Evolutionary conservation across 2,888 invertebrate genomes (phyloP), one percentile per base, ranked within the genome.

Genomic region (Platypus cylindrus): DNA sequence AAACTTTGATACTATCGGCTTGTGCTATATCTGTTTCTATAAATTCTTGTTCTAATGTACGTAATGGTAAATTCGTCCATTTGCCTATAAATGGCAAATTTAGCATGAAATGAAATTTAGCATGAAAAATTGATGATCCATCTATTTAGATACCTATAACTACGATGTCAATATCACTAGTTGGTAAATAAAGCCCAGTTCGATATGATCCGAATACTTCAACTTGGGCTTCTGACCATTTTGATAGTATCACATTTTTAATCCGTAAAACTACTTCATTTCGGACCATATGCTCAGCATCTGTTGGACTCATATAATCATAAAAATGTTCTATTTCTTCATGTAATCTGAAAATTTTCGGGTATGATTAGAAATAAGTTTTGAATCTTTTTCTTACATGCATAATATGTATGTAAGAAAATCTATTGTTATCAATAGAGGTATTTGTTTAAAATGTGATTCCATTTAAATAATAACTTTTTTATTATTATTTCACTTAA

Each of bases 151-250:
- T 53, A 73, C 74, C 74, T 50, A 74, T 72, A 39, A 74, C 73
- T 37, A 74, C 74, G 38, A 64, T 53, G 52, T 74, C 73, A 53
- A 79, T 78, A 56, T 79, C 79, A 56, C 93, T 93, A 55, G 95
- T 95, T 46, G 97, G 97, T 60, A 98, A 73, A 68, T 95, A 98
- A 46, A 98, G 77, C 36, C 93, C 93, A 44, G 97, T 97, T 50
- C 90, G 78, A 67, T 94, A 95, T 55, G 94, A 94, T 54, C 97
- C 97, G 70, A 97, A 98, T 54, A 95, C 85, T 67, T 95, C 91
- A 46, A 97, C 93, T 61, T 85, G 73, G 39, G 94, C 90, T 57
- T 85, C 79, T 40, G 90, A 89, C 91, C 93, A 95, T 52, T 93
- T 73, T 53, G 80, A 73, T 47, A 78, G 70, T 56, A 95, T 87